Conservation (phyloP, 2,113 vertebrate genomes). For the Ptyas mucosa region DNA sequence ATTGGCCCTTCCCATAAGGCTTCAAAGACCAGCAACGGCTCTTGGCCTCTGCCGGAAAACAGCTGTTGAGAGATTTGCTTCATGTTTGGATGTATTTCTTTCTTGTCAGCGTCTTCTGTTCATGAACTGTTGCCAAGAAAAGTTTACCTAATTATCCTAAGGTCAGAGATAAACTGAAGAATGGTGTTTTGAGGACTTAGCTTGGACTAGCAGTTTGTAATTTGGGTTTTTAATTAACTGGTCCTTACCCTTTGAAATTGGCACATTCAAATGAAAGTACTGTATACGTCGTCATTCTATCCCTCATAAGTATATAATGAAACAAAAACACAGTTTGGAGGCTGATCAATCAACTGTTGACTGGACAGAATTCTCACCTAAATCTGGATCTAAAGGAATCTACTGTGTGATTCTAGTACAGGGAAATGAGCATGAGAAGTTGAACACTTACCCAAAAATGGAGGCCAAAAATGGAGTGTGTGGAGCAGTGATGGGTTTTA, state of each 20-base stretch:
- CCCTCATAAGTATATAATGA: background rate
- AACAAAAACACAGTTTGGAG: background rate
- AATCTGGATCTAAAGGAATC: background rate
- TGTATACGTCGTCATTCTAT: background rate
- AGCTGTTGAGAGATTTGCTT: no score
- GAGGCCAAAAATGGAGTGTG: no score
- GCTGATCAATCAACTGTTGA: background rate
- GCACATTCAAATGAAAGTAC: background rate
- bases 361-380: background rate
- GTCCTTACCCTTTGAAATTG: background rate
- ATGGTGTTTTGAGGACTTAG: no score
- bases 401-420: background rate
- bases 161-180: no score
- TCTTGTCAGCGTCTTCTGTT: no score
- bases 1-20: no score
- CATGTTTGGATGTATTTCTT: no score
- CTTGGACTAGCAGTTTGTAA: background rate
- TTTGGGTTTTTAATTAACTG: background rate
- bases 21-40: no score
- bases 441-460: background rate
- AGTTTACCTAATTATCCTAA: no score
- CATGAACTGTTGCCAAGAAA: no score
- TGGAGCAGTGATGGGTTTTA: no score
- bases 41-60: no score
- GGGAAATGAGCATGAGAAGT: background rate